These are phyloP conservation scores for Rhyacophila brunnea DNA, from an alignment of 1,140 invertebrate genomes.

Conservation along the genomic window DNA sequence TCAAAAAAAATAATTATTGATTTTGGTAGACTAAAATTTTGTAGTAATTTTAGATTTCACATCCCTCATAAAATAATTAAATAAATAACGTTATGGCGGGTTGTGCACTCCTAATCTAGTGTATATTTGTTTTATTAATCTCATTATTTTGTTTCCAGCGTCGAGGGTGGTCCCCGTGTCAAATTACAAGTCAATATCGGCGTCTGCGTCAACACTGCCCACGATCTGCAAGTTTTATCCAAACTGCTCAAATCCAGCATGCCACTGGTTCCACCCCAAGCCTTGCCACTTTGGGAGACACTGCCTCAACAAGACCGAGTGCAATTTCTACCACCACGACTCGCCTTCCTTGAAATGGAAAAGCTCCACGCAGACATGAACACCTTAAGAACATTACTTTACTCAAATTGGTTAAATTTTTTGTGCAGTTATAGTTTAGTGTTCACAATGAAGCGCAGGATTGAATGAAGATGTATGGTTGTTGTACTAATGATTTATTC, in stretches of 20 bases:
- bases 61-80: too few relatives aligned
- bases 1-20: too few relatives aligned
- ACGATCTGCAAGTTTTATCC: constrained; percentile 64
- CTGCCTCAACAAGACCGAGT: constrained; percentile 63
- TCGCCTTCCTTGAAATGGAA: constrained; percentile 50
- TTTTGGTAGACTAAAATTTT: too few relatives aligned
- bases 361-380: constrained; percentile 11
- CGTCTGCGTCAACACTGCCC: constrained; percentile 42
- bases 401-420: too few relatives aligned
- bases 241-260: constrained; percentile 56
- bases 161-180: constrained; percentile 60
- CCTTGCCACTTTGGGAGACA: constrained; percentile 61
- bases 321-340: constrained; percentile 61
- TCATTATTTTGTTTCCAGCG: constrained; percentile 51
- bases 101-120: too few relatives aligned
- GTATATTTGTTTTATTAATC: too few relatives aligned
- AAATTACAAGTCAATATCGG: constrained; percentile 57
- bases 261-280: constrained; percentile 64
- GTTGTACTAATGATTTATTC: too few relatives aligned
- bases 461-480: too few relatives aligned
- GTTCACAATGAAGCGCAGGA: too few relatives aligned
- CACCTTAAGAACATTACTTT: neutral
- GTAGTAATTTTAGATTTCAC: too few relatives aligned
- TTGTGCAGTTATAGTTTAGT: too few relatives aligned
- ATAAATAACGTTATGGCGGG: too few relatives aligned